Base-by-base conservation (phyloP, 2,797 vertebrate species). In the Carapus acus region DNA sequence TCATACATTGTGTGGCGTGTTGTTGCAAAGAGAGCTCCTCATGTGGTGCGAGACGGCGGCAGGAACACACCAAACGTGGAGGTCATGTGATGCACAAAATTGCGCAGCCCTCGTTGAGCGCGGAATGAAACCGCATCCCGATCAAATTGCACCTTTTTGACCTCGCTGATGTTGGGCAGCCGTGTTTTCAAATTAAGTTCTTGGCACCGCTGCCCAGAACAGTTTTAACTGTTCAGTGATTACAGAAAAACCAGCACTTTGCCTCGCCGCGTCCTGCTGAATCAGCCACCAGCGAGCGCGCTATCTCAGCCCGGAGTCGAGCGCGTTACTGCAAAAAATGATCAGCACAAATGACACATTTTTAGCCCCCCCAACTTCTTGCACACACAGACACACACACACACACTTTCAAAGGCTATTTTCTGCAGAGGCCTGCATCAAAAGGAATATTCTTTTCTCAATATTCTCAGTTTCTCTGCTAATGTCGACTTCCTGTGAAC, bases 231-330 rank as follows among this genome's bases (percentile, higher is more conserved):
- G 3, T 47, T 24, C 34, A 23, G 22, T 23, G 16, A 50, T 62
- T 17, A 22, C 6, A 55, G 21, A 40, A 54, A n/a, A 58, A 51
- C 19, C 21, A 17, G 33, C 22, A 18, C 20, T 53, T 40, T 12
- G 39, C 38, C 34, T 1, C 34, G 17, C n/a, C 11, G 11, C 11
- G 56, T 46, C 53, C 50, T 72, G 54, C 54, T 49, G 41, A 68
- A 46, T 49, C 37, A 55, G 55, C 45, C 33, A n/a, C 27, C 11
- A 1, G 37, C 20, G 33, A 36, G 21, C 27, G 27, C 11, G n/a
- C 34, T 43, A 62, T 61, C 13, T 48, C 8, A 27, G 16, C 37
- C 16, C 40, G 33, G 27, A 50, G 36, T 24, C 31, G 14, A 52
- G 58, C 27, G 13, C 9, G 34, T 49, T 41, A 39, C 40, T 55